phyloP scores from a whole-genome alignment of 2,797 vertebrate species.

The Gorsachius magnificus region DNA sequence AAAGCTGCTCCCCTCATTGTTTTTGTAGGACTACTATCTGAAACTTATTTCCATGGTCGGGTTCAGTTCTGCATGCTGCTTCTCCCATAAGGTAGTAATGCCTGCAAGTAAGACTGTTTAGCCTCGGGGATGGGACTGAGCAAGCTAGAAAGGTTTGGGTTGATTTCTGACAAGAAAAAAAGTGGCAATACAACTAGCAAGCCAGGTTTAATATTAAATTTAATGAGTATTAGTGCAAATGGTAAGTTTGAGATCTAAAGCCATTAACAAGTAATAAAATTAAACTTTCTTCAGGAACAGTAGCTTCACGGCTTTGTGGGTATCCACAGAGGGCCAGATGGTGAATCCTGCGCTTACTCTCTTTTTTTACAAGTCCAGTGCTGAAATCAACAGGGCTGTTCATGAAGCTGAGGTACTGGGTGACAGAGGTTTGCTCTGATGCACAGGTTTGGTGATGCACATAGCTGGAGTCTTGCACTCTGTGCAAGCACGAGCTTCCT shows the following conservation, averaged over 20 bases:
- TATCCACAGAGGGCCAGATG: not conserved
- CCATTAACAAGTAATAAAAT: slow-evolving; percentile 18
- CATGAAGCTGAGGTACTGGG: not conserved
- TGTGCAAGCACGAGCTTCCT: not conserved
- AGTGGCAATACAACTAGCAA: not conserved
- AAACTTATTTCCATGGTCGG: not conserved
- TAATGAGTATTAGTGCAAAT: not conserved
- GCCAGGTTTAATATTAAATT: slow-evolving; percentile 7
- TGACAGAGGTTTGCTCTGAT: not conserved
- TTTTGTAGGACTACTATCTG: not conserved
- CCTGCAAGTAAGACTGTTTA: not conserved
- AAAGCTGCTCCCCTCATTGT: not conserved
- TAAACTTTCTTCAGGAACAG: not conserved
- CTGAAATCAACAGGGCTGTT: not conserved
- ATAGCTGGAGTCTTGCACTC: not conserved
- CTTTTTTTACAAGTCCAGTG: not conserved
- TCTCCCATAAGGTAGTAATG: not conserved
- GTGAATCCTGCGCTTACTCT: not conserved
- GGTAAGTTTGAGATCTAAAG: not conserved
- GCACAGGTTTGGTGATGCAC: not conserved
- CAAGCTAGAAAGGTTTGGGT: not conserved
- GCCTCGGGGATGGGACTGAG: not conserved
- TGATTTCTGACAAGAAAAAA: not conserved
- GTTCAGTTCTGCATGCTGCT: not conserved
- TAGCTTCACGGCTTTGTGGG: not conserved